A percentile compares a stretch with the other conserved stretches of the same genome.
Conservation (phyloP, 2,797 vertebrate genomes). For the Galaxias olidus region DNA sequence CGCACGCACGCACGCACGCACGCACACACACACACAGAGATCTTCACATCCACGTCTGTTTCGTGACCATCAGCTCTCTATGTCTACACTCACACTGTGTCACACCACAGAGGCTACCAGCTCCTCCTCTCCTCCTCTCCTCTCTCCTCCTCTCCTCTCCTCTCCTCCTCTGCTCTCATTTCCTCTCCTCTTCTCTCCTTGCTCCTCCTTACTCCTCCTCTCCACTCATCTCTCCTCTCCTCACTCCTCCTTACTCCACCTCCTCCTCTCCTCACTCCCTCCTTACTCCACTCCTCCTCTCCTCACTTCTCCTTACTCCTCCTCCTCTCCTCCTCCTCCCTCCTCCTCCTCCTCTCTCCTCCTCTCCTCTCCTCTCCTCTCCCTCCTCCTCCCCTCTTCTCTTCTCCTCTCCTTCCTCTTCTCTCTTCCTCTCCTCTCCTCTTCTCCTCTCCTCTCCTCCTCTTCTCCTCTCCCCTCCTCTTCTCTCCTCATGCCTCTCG, state of each 20-base stretch:
- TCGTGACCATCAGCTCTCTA: no score
- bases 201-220: neutral
- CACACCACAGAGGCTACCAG: neutral
- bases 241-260: neutral
- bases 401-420: neutral
- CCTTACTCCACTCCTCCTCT: no score
- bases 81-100: no score
- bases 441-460: neutral
- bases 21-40: neutral
- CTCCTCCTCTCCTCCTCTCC: neutral
- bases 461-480: slow-evolving; percentile 4
- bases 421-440: neutral
- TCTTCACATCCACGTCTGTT: no score
- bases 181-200: neutral
- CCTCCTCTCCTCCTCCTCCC: slow-evolving; percentile 4
- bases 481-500: neutral
- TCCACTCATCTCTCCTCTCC: neutral
- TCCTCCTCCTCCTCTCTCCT: neutral
- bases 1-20: no score
- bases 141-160: neutral
- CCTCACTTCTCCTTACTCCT: slow-evolving; percentile 3
- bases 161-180: neutral
- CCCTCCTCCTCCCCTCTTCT: neutral
- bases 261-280: neutral
- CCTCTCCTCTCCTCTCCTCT: neutral